Base-by-base conservation (phyloP, 2,113 vertebrate species). In the Pontoporia blainvillei region DNA sequence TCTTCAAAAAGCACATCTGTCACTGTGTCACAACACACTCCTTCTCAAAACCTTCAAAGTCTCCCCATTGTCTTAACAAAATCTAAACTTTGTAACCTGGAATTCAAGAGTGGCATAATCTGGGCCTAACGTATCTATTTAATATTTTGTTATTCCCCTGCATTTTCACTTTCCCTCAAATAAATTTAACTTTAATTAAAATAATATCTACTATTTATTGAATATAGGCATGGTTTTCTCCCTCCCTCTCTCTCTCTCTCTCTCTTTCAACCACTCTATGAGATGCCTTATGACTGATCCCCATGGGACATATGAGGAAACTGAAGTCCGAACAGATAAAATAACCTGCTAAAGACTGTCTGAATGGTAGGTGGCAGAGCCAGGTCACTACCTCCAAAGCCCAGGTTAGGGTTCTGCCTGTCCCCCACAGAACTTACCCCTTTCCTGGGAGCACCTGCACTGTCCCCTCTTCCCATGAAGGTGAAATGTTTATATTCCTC, bases 101-200 rank as follows among this genome's bases (percentile, higher is more conserved):
- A 84, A 87, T 46, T 85, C 29, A 81, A 61, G 44, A 78, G 20
- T 29, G 90, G 5, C 17, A 49, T 46, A 75, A 86, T 61, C 86
- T 76, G 25, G 1, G 46, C 27, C 23, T 2, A 71, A 69, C 9
- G 27, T 64, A 57, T 41, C 15, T 79, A 31, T 79, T 41, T 15
- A 83, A 39, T 21, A 18, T 94, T 96, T 27, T 31, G 11, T 90
- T 78, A 94, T 54, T 81, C 31, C 13, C 25, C 36, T 78, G 41
- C 3, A 72, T 39, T 86, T 94, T 83, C 6, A 82, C 39, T 86
- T 82, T 91, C 71, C 69, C 71, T 66, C 7, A 95, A 84, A 71
- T 6, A 69, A 54, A 64, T 25, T 93, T 44, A 95, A 36, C 52
- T 69, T 95, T 67, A 67, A 91, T 84, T 76, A 64, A 93, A 95